Evolutionary conservation across 2,888 invertebrate genomes (phyloP), one percentile per base, ranked within the genome.

Genomic region (Malthinus flaveolus): DNA sequence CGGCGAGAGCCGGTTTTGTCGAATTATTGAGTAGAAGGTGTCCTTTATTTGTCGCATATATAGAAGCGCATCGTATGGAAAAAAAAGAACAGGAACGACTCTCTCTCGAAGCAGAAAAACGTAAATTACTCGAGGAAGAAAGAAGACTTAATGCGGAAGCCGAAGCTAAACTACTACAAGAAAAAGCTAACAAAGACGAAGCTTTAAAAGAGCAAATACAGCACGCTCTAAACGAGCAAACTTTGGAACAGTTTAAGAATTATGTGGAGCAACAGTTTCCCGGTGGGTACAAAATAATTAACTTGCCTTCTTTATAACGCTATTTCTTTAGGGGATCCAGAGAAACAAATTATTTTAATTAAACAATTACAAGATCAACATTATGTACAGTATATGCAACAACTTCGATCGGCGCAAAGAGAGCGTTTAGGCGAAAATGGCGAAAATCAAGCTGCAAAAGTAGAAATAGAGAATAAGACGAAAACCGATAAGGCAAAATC

Each of bases 321-420:
- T 53, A n/a, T 11, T 15, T 55, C 39, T 57, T 10, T 50, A 74
- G 76, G 87, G 1, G 90, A 91, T 76, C 89, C 88, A 1, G 91
- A 91, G 68, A 89, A 97, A 83, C 99, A 99, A 83, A 95, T 93
- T 0, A 86, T 93, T 37, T 82, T 99, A 23, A 94, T 99, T 56
- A 84, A 90, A 54, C 97, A 98, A 75, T 81, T 99, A 44, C 99
- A 99, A 80, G 97, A 97, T 70, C 97, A 99, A 73, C 99, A 99
- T 79, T 99, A 97, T 77, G 95, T 97, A 75, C 97, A 98, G 74
- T 99, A 99, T 78, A 96, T 99, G 87, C 94, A 97, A 71, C 98
- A 98, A 77, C 81, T 97, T 35, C 77, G 86, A 82, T 72, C 84
- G 79, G 75, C 83, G 76, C 73, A 72, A 61, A 55, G 48, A 32